Conservation (phyloP, 2,113 vertebrate genomes). For the Pyxicephalus adspersus region DNA sequence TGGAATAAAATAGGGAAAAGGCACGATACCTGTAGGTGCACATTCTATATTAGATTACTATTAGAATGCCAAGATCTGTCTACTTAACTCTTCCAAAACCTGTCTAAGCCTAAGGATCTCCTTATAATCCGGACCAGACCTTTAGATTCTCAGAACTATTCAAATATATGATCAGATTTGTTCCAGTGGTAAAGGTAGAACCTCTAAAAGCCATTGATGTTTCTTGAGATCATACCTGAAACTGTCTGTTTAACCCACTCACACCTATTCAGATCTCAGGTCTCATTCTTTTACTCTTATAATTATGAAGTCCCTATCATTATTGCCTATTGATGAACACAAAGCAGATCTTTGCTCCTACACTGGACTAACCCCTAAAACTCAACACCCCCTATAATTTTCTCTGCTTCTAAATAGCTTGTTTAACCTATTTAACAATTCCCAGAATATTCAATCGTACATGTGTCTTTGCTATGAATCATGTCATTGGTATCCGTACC, state of each 20-base stretch:
- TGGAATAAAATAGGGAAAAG: too few species aligned
- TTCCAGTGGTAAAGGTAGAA: too few species aligned
- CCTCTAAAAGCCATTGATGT: too few species aligned
- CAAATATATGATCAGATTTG: too few species aligned
- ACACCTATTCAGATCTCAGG: not conserved
- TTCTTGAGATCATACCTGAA: not conserved
- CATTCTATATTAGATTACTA: too few species aligned
- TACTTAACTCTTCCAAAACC: too few species aligned
- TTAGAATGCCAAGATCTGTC: too few species aligned
- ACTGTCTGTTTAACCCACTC: not conserved
- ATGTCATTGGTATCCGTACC: not conserved
- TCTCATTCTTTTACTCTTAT: not conserved
- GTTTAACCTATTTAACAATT: conserved; percentile 1
- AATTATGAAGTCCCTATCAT: not conserved
- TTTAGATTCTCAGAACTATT: too few species aligned
- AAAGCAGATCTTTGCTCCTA: not conserved
- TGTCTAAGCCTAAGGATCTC: too few species aligned
- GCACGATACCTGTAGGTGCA: too few species aligned
- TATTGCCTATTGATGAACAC: not conserved
- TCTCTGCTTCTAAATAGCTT: not conserved
- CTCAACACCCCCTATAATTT: not conserved
- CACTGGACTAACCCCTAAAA: not conserved
- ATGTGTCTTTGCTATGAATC: not conserved
- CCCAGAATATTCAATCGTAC: not conserved
- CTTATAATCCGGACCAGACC: too few species aligned